Conservation (phyloP, 2,888 invertebrate genomes). For the Ceriagrion tenellum region DNA sequence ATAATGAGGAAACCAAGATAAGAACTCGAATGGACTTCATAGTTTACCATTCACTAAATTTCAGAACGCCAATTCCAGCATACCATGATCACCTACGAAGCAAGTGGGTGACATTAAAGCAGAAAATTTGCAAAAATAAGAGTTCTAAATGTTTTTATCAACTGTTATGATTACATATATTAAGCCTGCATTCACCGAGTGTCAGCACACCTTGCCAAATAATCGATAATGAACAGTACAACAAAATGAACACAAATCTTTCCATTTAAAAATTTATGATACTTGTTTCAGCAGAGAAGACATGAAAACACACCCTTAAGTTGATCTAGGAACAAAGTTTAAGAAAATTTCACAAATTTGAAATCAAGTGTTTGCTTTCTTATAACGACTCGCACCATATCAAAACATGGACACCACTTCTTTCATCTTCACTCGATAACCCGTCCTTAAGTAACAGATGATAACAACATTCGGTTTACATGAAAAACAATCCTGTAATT, state of each 20-base stretch:
- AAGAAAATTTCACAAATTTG: not conserved
- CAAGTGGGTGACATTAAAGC: not conserved
- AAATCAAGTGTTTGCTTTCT: not conserved
- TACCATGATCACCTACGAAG: not conserved
- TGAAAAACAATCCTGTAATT: slow-evolving; percentile 32
- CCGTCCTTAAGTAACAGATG: slow-evolving; percentile 26
- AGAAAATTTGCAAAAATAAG: not conserved
- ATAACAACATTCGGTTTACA: slow-evolving; percentile 19
- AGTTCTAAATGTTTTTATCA: not conserved
- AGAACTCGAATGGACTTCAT: no score
- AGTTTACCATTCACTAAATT: no score
- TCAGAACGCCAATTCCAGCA: no score
- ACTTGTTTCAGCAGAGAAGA: not conserved
- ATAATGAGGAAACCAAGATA: no score
- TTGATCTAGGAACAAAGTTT: slow-evolving; percentile 29
- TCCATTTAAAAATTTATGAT: not conserved
- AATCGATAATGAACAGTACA: not conserved
- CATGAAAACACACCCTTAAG: not conserved
- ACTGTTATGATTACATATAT: slow-evolving; percentile 10
- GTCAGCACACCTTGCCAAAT: not conserved
- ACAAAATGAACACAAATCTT: not conserved
- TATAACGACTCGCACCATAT: not conserved
- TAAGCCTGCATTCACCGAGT: not conserved
- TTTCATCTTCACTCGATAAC: not conserved
- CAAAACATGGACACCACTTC: not conserved